Conservation (phyloP, 2,113 vertebrate species). For the Cebus imitator region DNA sequence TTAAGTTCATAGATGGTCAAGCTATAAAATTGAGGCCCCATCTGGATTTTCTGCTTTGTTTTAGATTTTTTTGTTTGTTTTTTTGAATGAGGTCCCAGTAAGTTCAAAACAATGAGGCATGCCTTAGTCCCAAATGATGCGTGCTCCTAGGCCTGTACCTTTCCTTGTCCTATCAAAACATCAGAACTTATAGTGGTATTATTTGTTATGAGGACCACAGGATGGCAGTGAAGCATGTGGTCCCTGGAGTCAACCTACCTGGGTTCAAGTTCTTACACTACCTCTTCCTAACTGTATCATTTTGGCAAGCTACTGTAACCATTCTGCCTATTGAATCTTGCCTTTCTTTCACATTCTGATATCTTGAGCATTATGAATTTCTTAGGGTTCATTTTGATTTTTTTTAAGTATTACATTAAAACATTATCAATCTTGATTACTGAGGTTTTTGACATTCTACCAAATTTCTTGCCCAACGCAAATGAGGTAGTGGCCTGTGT, state of each 20-base stretch:
- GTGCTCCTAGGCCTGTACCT: background rate
- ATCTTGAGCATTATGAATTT: background rate
- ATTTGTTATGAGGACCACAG: background rate
- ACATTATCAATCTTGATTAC: background rate
- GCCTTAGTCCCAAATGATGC: background rate
- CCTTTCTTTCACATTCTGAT: background rate
- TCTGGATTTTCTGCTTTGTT: slow-evolving; percentile 31
- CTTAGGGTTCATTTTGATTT: slow-evolving; percentile 14
- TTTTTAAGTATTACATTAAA: background rate
- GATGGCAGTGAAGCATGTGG: fast-evolving
- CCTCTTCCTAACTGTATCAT: background rate
- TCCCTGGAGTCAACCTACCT: background rate
- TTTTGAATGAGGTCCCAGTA: background rate
- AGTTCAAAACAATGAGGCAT: too few relatives aligned
- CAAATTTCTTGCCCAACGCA: background rate
- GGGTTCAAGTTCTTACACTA: background rate
- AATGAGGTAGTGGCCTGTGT: background rate
- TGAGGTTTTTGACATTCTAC: background rate
- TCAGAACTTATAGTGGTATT: background rate
- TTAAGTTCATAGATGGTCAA: background rate
- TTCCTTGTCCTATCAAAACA: background rate
- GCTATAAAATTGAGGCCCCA: background rate
- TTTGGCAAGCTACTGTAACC: background rate
- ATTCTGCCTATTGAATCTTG: background rate
- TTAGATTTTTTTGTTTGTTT: background rate